Evolutionary conservation across 1,140 invertebrate species (phyloP).

Genomic region (Dermatophagoides farinae): DNA sequence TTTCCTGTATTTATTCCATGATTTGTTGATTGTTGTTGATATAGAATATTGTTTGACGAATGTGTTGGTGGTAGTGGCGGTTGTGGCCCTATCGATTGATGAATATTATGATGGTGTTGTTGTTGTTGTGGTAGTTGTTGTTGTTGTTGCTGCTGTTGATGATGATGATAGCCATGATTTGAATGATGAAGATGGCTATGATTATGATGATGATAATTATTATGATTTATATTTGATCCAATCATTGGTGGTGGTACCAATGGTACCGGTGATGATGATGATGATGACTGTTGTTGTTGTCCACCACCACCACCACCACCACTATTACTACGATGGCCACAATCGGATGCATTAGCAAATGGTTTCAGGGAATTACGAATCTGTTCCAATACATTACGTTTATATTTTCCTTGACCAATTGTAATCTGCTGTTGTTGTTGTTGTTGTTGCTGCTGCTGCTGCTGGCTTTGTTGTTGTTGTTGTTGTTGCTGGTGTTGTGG

Average conservation of each 20-base stretch:
- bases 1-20: neutral
- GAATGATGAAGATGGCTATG: neutral
- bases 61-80: conserved; percentile 19
- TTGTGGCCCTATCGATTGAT: too few species aligned
- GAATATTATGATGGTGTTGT: conserved; percentile 30
- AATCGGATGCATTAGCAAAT: conserved; percentile 7
- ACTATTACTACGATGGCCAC: conserved; percentile 14
- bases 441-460: too few species aligned
- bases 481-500: too few species aligned
- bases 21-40: neutral
- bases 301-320: too few species aligned
- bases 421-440: too few species aligned
- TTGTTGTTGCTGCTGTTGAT: conserved; percentile 24
- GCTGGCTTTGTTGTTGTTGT: too few species aligned
- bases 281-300: conserved; percentile 22
- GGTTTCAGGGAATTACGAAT: conserved; percentile 63
- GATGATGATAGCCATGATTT: neutral
- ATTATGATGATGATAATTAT: neutral
- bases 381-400: conserved; percentile 63
- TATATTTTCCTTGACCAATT: conserved; percentile 37
- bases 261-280: neutral
- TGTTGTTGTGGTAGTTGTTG: conserved; percentile 23
- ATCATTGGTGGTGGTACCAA: conserved; percentile 16
- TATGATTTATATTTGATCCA: conserved; percentile 24
- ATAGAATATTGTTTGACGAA: neutral